Percentiles rank a stretch among this genome's conserved stretches.
phyloP scores from a whole-genome alignment of 2,888 invertebrate species.

The Nebria salina region DNA sequence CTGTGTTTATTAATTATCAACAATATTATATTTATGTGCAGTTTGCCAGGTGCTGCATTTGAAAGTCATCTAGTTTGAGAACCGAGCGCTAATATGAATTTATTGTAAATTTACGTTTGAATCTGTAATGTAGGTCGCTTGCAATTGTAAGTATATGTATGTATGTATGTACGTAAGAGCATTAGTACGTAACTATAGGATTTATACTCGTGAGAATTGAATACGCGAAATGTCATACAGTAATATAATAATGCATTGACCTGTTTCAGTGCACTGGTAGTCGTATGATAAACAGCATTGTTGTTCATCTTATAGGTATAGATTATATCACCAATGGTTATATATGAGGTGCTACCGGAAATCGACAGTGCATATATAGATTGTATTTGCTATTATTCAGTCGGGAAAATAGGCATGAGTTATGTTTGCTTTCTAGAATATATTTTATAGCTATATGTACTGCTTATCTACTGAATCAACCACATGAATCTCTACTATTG shows the following conservation, averaged over 20 bases:
- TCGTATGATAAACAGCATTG: not conserved
- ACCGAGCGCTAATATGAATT: conserved; percentile 29
- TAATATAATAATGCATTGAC: not conserved
- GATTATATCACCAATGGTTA: not conserved
- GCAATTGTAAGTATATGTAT: not conserved
- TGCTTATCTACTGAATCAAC: not conserved
- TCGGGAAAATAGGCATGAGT: not conserved
- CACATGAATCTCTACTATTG: not conserved
- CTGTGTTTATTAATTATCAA: conserved; percentile 3
- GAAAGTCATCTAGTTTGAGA: not conserved
- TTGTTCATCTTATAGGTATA: not conserved
- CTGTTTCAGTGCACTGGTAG: not conserved
- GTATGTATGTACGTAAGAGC: not conserved
- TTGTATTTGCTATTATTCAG: conserved; percentile 7
- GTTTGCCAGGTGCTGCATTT: conserved; percentile 9
- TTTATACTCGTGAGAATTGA: conserved; percentile 10
- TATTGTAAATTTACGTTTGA: conserved; percentile 36
- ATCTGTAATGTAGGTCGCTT: conserved; percentile 16
- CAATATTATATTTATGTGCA: conserved; percentile 29
- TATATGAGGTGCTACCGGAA: conserved; percentile 7
- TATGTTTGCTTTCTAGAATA: not conserved
- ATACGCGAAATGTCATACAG: conserved; percentile 11
- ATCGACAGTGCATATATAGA: conserved; percentile 2
- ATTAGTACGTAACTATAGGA: not conserved
- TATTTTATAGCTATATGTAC: not conserved